phyloP scores from a whole-genome alignment of 2,888 invertebrate species.

The Julus scandinavius region DNA sequence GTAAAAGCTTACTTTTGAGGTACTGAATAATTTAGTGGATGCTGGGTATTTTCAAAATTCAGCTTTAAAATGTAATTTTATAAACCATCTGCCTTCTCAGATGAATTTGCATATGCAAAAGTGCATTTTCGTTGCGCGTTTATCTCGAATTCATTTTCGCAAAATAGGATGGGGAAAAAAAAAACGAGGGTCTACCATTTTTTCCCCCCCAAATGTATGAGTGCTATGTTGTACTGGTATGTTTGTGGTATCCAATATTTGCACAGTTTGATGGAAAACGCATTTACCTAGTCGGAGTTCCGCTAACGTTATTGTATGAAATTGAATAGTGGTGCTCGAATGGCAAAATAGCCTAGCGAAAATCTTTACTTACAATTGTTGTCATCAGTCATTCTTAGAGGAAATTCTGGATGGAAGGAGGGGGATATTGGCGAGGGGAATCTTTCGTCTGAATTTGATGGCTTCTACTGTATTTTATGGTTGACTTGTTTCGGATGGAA shows the following conservation, averaged over 20 bases:
- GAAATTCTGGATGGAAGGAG: constrained; percentile 23
- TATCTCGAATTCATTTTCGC: background rate
- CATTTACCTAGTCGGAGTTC: constrained; percentile 29
- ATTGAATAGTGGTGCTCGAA: constrained; percentile 34
- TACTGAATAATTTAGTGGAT: background rate
- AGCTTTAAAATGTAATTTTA: background rate
- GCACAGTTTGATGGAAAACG: constrained; percentile 37
- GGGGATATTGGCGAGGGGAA: constrained; percentile 30
- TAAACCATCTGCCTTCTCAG: constrained; percentile 9
- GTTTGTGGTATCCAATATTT: constrained; percentile 42
- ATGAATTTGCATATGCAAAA: constrained; percentile 39
- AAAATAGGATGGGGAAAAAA: background rate
- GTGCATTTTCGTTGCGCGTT: background rate
- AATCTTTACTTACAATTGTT: constrained; percentile 42
- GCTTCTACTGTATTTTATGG: constrained; percentile 39
- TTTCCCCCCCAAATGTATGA: background rate
- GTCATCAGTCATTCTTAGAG: constrained; percentile 26
- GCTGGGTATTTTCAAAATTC: background rate
- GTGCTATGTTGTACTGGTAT: background rate
- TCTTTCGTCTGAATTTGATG: constrained; percentile 39
- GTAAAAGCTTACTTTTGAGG: background rate
- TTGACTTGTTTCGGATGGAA: constrained; percentile 15
- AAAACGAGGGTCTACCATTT: background rate
- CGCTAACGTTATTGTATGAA: constrained; percentile 39
- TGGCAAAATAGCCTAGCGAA: constrained; percentile 31